These are phyloP conservation scores for Ptychodera flava DNA, from an alignment of 35 echinoderm and acorn worm genomes.

Conservation along the genomic window DNA sequence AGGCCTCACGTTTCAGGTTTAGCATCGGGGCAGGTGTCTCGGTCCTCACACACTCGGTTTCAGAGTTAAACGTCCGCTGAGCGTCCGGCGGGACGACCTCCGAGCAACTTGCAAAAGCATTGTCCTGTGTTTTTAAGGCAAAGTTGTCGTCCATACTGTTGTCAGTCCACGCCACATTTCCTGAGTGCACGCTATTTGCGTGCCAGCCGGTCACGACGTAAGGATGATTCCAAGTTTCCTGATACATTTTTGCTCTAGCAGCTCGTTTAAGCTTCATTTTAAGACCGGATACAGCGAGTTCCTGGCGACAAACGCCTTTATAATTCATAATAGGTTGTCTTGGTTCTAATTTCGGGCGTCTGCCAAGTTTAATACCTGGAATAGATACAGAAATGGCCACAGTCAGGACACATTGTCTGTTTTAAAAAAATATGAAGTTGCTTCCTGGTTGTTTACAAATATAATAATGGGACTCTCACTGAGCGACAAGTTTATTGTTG, in stretches of 20 bases:
- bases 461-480: too few species aligned
- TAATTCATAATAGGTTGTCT: not conserved
- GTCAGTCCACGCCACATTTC: not conserved
- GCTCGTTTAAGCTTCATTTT: not conserved
- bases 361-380: constrained; percentile 91
- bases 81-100: too few species aligned
- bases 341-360: constrained; percentile 76
- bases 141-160: not conserved
- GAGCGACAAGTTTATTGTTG: too few species aligned
- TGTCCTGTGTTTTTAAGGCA: not conserved
- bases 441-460: too few species aligned
- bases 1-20: too few species aligned
- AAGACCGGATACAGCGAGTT: not conserved
- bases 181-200: not conserved
- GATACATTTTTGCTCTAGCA: not conserved
- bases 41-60: too few species aligned
- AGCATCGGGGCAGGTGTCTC: too few species aligned
- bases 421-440: too few species aligned
- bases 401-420: too few species aligned
- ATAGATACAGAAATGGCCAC: not conserved
- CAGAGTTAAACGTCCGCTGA: too few species aligned
- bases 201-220: not conserved
- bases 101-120: too few species aligned
- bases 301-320: not conserved
- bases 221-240: not conserved